A percentile compares a stretch with the other conserved stretches of the same genome.
These are phyloP conservation scores for Eristalis pertinax DNA, from an alignment of 2,888 invertebrate genomes.

Conservation along the genomic window DNA sequence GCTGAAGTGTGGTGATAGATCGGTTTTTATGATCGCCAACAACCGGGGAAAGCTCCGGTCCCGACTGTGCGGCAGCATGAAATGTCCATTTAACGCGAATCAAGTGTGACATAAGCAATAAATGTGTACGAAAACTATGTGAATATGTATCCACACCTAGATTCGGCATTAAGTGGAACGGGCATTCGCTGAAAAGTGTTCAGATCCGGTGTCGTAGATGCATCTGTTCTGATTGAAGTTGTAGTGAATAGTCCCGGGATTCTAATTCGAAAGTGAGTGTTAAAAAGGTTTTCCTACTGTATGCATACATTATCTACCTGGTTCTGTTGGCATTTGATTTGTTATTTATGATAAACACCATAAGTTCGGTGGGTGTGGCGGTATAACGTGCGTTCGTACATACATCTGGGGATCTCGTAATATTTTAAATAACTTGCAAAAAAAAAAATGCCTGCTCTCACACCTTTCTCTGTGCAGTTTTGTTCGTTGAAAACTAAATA, in stretches of 20 bases:
- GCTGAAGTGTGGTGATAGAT: conserved; percentile 33
- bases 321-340: neutral
- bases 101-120: neutral
- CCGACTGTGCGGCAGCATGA: neutral
- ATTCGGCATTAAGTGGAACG: neutral
- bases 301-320: neutral
- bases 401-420: no score
- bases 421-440: no score
- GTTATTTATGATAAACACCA: no score
- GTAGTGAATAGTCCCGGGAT: neutral
- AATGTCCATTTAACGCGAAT: neutral
- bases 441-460: neutral
- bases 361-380: no score
- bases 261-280: neutral
- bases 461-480: neutral
- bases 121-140: conserved; percentile 4
- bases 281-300: neutral
- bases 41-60: neutral
- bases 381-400: no score
- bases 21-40: conserved; percentile 36
- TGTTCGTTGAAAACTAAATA: neutral
- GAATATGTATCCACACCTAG: neutral
- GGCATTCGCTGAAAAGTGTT: neutral
- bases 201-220: neutral
- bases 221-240: neutral